Base-by-base conservation (phyloP, 1,140 invertebrate species). In the Caenorhabditis briggsae region DNA sequence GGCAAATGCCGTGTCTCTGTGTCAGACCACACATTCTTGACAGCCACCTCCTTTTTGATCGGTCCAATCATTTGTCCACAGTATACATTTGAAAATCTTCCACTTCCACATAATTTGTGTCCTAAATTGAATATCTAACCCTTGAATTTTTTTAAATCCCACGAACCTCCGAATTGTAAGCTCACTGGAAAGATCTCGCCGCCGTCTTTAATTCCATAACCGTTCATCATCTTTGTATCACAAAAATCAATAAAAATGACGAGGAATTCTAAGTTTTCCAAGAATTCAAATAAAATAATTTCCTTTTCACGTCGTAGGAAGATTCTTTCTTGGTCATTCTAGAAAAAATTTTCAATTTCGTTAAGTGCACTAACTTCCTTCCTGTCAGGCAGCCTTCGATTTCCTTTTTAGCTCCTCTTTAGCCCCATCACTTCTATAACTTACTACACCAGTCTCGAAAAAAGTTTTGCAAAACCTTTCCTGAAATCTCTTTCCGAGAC, bases 1-100 rank as follows among this genome's bases (percentile, higher is more conserved):
- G 23, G 25, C 5, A 58, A 23, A 65, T 64, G 50, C 18, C 23
- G 82, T n/a, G 46, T 58, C 41, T 78, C 48, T 33, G 33, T 59
- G 23, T 61, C 87, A n/a, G 23, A 88, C 87, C 87, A 88, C 25
- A 65, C 85, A 56, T 86, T 88, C 48, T 88, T 88, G 33, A 88
- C 58, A 12, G 87, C 87, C 46, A 88, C 70, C 20, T 50, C 43
- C 18, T 53, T 58, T 8, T 41, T 8, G 18, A 56, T 48, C 0
- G 87, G 87, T 0, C n/a, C 16, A 6, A 50, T 86, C 82, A 88
- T 58, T 20, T 43, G 83, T 12, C 87, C 87, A 16, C 59, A 23
- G 53, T 83, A 88, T 8, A 88, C 87, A 43, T 88, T 88, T 41
- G 84, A 65, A 59, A 88, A 88, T 59, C 86, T 82, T 7, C 86